Percentiles rank a stretch among this genome's conserved stretches.
Conservation (phyloP, 2,113 vertebrate species). For the Gambusia holbrooki region DNA sequence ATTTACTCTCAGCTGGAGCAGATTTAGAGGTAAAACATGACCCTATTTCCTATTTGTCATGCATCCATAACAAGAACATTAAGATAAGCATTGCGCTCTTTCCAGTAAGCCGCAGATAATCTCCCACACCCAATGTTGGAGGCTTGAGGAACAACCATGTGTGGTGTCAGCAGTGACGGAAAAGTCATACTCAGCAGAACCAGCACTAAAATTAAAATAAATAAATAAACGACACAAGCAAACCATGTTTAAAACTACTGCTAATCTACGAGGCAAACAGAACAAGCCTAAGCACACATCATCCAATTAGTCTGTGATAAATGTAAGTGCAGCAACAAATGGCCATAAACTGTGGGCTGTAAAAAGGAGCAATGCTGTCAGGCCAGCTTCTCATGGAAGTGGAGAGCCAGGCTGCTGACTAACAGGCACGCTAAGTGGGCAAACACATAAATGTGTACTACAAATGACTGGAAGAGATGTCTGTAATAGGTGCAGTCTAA, state of each 20-base stretch:
- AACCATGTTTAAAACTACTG: constrained; percentile 21
- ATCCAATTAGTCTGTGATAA: constrained; percentile 61
- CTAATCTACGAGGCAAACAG: constrained; percentile 63
- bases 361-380: constrained; percentile 40
- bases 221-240: background rate
- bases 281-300: constrained; percentile 40
- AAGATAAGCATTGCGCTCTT: constrained; percentile 40
- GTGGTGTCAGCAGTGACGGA: constrained; percentile 24
- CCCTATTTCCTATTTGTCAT: background rate
- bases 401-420: constrained; percentile 11
- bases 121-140: constrained; percentile 47
- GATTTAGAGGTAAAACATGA: background rate
- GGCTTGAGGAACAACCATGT: constrained; percentile 36
- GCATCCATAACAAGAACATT: constrained; percentile 28
- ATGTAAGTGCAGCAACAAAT: constrained; percentile 58
- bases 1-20: background rate
- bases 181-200: constrained; percentile 22
- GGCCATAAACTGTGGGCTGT: constrained; percentile 48
- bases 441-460: constrained; percentile 6
- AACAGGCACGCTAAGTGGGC: constrained; percentile 12
- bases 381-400: background rate
- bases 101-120: constrained; percentile 50
- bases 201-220: constrained; percentile 9
- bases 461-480: constrained; percentile 9
- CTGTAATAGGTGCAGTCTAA: constrained; percentile 5